Evolutionary conservation across 2,797 vertebrate genomes (phyloP).

Genomic region (Dromococcyx pavoninus): DNA sequence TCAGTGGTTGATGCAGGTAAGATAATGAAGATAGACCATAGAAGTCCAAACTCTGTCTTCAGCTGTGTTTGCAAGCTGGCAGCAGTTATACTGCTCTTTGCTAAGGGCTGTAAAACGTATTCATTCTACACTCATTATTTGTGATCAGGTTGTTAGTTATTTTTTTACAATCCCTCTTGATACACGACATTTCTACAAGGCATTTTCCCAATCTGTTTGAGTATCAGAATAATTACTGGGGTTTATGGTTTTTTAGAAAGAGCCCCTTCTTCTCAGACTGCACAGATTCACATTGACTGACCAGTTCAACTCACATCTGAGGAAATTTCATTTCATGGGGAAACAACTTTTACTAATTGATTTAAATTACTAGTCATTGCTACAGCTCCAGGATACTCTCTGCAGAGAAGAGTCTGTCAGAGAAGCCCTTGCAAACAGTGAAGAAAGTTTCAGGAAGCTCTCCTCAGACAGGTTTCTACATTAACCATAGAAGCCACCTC

Average conservation of each 20-base stretch:
- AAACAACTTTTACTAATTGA: background rate
- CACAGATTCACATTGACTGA: fast-evolving
- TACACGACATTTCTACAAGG: background rate
- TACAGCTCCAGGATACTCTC: background rate
- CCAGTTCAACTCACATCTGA: background rate
- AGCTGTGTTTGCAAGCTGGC: background rate
- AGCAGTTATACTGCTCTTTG: background rate
- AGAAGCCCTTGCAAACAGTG: background rate
- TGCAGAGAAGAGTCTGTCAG: slow-evolving; percentile 16
- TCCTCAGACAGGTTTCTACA: slow-evolving; percentile 40
- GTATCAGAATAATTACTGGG: background rate
- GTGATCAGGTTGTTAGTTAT: background rate
- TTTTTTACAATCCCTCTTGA: background rate
- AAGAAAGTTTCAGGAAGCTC: slow-evolving; percentile 65
- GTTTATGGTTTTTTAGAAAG: background rate
- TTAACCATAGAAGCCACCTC: slow-evolving; percentile 53
- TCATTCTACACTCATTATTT: background rate
- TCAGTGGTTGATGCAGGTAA: background rate
- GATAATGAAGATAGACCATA: background rate
- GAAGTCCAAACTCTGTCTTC: background rate
- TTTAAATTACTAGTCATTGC: background rate
- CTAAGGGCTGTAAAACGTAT: background rate
- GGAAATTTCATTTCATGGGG: background rate
- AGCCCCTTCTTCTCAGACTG: background rate
- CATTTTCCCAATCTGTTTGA: background rate